phyloP scores from a whole-genome alignment of 1,140 invertebrate genomes.

The Drosophila insularis region DNA sequence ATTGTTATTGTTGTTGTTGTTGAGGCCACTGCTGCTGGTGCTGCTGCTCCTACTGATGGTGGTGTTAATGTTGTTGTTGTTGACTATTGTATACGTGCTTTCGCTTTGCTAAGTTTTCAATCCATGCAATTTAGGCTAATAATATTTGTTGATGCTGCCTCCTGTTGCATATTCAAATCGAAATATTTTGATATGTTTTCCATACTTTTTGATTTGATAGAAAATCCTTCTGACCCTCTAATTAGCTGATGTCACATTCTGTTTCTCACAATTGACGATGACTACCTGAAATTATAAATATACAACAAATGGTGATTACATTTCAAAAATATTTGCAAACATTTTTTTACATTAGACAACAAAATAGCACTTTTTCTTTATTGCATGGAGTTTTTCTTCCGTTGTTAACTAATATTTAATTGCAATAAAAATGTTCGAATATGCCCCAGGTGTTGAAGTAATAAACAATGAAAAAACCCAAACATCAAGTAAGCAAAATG shows the following conservation, averaged over 20 bases:
- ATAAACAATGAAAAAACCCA: too few relatives aligned
- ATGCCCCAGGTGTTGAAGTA: too few relatives aligned
- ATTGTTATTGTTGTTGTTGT: slow-evolving; percentile 26
- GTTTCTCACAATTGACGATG: background rate
- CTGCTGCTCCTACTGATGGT: background rate
- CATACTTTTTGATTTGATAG: slow-evolving; percentile 47
- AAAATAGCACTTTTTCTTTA: too few relatives aligned
- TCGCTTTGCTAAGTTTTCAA: slow-evolving; percentile 53
- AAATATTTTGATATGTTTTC: slow-evolving; percentile 77
- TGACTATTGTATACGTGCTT: slow-evolving; percentile 17
- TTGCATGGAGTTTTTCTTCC: too few relatives aligned
- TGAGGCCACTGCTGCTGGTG: background rate
- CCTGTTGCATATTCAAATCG: slow-evolving; percentile 49
- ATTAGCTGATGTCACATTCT: slow-evolving; percentile 48
- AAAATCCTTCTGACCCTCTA: background rate
- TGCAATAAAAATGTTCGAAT: too few relatives aligned
- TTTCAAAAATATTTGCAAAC: too few relatives aligned
- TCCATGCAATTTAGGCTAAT: slow-evolving; percentile 30
- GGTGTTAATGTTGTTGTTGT: background rate
- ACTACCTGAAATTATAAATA: background rate
- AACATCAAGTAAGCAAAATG: too few relatives aligned
- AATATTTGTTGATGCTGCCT: slow-evolving; percentile 38
- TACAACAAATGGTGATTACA: background rate
- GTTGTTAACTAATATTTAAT: too few relatives aligned
- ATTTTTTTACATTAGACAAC: too few relatives aligned